A percentile compares a stretch with the other conserved stretches of the same genome.
Conservation (phyloP, 2,888 invertebrate genomes). For the Nudaria mundana region DNA sequence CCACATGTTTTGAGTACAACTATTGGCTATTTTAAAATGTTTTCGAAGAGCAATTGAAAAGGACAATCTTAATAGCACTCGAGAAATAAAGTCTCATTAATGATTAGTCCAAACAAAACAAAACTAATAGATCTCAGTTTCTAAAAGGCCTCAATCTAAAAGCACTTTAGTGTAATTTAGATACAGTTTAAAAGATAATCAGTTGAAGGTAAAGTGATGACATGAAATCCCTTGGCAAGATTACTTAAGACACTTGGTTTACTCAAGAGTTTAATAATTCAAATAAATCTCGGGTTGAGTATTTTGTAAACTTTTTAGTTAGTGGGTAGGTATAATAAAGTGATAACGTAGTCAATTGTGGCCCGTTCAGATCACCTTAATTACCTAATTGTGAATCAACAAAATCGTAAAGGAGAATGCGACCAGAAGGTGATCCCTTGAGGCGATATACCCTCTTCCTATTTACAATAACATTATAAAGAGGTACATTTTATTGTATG, state of each 20-base stretch:
- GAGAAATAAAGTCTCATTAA: no score
- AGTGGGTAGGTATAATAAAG: conserved; percentile 35
- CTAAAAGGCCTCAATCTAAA: conserved; percentile 19
- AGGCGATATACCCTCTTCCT: no score
- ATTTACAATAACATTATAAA: no score
- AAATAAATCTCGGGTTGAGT: conserved; percentile 43
- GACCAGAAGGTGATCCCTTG: no score
- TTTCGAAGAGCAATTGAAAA: no score
- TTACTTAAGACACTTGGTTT: conserved; percentile 47
- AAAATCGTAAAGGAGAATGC: no score
- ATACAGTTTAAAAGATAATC: conserved; percentile 47
- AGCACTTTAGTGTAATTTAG: conserved; percentile 23
- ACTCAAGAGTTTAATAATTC: conserved; percentile 46
- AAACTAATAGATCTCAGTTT: no score
- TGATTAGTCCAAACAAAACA: no score
- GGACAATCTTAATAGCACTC: no score
- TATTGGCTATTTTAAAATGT: no score
- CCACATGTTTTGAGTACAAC: no score
- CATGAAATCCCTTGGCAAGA: conserved; percentile 48
- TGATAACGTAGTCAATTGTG: conserved; percentile 21
- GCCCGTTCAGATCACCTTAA: neutral
- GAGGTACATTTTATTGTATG: no score
- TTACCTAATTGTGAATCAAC: neutral
- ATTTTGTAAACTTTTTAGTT: conserved; percentile 48
- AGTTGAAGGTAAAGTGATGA: conserved; percentile 47